phyloP scores from a whole-genome alignment of 2,113 vertebrate species.

The Gopherus evgoodei region DNA sequence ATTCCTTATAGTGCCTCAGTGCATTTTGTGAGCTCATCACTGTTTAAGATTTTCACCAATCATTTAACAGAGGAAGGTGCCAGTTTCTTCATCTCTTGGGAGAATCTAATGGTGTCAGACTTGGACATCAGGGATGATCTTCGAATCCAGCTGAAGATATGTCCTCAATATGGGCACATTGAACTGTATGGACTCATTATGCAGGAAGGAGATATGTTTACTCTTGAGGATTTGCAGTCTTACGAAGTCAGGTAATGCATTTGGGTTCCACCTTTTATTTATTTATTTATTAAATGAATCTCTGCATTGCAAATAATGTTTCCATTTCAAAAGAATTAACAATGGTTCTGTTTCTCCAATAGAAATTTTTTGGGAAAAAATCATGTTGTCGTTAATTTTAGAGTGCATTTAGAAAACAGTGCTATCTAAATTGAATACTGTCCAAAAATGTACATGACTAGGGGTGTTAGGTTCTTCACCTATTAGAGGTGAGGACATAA shows the following conservation, averaged over 20 bases:
- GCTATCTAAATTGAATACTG: background rate
- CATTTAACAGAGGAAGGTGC: constrained; percentile 78
- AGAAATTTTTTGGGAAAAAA: background rate
- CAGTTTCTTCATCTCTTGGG: constrained; percentile 71
- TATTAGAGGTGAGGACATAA: background rate
- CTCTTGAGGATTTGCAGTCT: constrained; percentile 67
- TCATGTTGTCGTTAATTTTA: background rate
- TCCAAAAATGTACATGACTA: background rate
- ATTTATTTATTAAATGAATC: background rate
- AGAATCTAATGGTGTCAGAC: constrained; percentile 80
- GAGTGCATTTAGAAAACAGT: background rate
- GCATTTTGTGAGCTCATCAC: background rate
- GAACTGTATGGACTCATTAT: constrained; percentile 70
- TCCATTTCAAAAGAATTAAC: background rate
- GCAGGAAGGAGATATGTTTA: constrained; percentile 68
- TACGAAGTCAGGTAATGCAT: constrained; percentile 70
- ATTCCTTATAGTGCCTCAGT: background rate
- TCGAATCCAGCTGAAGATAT: constrained; percentile 64
- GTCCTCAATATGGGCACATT: constrained; percentile 50
- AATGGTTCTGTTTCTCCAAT: background rate
- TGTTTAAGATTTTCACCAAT: constrained; percentile 80
- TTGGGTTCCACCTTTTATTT: background rate
- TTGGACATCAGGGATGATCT: constrained; percentile 77
- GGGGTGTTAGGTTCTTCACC: background rate
- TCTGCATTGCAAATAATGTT: background rate